These are phyloP conservation scores for Stegastes partitus DNA, from an alignment of 2,113 vertebrate species.

Conservation along the genomic window DNA sequence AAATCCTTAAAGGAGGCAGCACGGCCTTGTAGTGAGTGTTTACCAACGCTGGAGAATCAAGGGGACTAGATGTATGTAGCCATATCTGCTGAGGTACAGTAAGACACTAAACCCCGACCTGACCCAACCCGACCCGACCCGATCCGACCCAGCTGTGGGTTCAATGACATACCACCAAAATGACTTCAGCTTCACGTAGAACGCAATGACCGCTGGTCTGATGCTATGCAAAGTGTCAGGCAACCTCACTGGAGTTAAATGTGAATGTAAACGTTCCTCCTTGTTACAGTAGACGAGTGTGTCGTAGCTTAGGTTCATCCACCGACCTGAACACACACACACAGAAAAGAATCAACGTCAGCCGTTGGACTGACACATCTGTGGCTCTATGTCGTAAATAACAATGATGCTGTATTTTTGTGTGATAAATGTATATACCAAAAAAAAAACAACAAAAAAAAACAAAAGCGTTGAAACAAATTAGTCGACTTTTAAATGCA, in stretches of 20 bases:
- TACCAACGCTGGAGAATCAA: not conserved
- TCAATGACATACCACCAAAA: not conserved
- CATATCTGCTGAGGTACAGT: conserved; percentile 25
- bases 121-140: not conserved
- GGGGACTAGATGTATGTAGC: not conserved
- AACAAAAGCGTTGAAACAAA: conserved; percentile 56
- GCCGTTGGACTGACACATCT: conserved; percentile 79
- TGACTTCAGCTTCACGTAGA: conserved; percentile 18
- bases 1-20: conserved; percentile 8
- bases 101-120: conserved; percentile 9
- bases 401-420: conserved; percentile 89
- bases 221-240: conserved; percentile 69
- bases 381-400: conserved; percentile 83
- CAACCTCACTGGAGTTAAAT: conserved; percentile 55
- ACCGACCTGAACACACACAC: conserved; percentile 38
- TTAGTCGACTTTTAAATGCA: conserved; percentile 84
- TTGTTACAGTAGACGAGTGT: conserved; percentile 38
- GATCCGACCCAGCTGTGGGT: not conserved
- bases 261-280: conserved; percentile 71
- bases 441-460: too few species aligned
- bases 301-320: conserved; percentile 47
- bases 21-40: conserved; percentile 26
- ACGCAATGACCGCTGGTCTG: conserved; percentile 45
- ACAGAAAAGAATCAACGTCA: conserved; percentile 66
- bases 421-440: conserved; percentile 85